Percentiles rank a stretch among this genome's conserved stretches.
Conservation (phyloP, 2,113 vertebrate species). For the Brienomyrus longianalis region DNA sequence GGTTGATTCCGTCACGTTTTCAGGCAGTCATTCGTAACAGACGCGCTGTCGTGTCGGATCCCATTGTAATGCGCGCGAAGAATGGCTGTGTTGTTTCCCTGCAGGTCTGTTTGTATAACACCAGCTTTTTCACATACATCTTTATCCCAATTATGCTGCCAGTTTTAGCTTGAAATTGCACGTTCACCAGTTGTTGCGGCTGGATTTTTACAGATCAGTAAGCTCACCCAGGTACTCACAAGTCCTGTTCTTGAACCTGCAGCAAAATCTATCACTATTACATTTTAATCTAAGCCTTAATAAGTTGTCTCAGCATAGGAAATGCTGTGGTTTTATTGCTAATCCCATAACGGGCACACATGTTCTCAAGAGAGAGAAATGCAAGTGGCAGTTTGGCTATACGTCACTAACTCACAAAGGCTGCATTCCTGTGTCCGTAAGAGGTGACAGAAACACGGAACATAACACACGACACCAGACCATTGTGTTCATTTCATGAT, state of each 20-base stretch:
- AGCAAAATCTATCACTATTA: not conserved
- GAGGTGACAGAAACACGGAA: not conserved
- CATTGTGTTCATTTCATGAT: not conserved
- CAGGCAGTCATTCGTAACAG: not conserved
- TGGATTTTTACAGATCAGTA: not conserved
- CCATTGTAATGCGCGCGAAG: conserved; percentile 42
- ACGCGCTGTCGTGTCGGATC: conserved; percentile 20
- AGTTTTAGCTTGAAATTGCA: not conserved
- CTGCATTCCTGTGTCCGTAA: not conserved
- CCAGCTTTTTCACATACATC: not conserved
- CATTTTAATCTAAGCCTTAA: not conserved
- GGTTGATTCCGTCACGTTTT: conserved; percentile 24
- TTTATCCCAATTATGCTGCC: not conserved
- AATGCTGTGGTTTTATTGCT: not conserved
- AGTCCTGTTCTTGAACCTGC: not conserved
- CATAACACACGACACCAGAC: not conserved
- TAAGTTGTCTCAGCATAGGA: not conserved
- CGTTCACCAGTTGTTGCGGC: not conserved
- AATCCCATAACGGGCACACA: not conserved
- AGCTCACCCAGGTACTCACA: not conserved
- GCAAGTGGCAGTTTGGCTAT: not conserved
- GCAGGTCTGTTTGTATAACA: conserved; percentile 21
- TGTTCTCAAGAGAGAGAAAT: not conserved
- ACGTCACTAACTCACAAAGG: not conserved
- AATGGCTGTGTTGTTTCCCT: not conserved